Evolutionary conservation across 1,140 invertebrate species (phyloP).

Genomic region (Ips typographus): DNA sequence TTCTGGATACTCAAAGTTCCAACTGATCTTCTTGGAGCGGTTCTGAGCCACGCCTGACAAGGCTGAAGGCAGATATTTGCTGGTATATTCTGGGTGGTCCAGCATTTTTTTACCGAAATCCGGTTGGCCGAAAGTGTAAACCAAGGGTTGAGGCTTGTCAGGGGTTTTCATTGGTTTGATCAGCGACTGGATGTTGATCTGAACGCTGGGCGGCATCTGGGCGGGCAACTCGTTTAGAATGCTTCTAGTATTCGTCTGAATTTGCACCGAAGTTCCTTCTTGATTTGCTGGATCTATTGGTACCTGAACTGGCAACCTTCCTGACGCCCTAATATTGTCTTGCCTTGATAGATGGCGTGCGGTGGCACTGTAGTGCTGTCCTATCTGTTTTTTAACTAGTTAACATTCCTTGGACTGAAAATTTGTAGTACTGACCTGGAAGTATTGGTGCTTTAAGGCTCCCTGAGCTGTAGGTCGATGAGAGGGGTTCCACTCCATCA

Average conservation of each 20-base stretch:
- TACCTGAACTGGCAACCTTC: neutral
- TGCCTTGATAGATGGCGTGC: constrained; percentile 13
- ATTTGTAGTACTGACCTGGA: constrained; percentile 62
- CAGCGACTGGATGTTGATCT: constrained; percentile 48
- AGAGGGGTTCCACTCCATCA: constrained; percentile 90
- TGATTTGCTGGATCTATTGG: neutral
- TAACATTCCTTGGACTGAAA: neutral
- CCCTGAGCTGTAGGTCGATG: constrained; percentile 89
- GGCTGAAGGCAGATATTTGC: constrained; percentile 31
- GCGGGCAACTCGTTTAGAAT: constrained; percentile 4
- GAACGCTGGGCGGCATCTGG: constrained; percentile 41
- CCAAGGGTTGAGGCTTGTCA: constrained; percentile 46
- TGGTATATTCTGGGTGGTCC: constrained; percentile 39
- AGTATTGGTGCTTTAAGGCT: constrained; percentile 80
- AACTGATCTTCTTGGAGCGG: constrained; percentile 46
- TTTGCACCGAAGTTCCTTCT: constrained; percentile 10
- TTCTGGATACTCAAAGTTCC: constrained; percentile 53
- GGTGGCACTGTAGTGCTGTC: constrained; percentile 44
- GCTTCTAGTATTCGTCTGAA: constrained; percentile 22
- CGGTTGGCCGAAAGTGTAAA: constrained; percentile 51
- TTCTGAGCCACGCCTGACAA: constrained; percentile 22
- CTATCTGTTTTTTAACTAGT: constrained; percentile 40
- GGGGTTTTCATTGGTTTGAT: constrained; percentile 46
- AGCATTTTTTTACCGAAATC: constrained; percentile 46
- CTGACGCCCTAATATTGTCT: constrained; percentile 17